Percentiles rank a stretch among this genome's conserved stretches.
These are phyloP conservation scores for Phoxinus dragarum DNA, from an alignment of 2,797 vertebrate species.

Conservation along the genomic window DNA sequence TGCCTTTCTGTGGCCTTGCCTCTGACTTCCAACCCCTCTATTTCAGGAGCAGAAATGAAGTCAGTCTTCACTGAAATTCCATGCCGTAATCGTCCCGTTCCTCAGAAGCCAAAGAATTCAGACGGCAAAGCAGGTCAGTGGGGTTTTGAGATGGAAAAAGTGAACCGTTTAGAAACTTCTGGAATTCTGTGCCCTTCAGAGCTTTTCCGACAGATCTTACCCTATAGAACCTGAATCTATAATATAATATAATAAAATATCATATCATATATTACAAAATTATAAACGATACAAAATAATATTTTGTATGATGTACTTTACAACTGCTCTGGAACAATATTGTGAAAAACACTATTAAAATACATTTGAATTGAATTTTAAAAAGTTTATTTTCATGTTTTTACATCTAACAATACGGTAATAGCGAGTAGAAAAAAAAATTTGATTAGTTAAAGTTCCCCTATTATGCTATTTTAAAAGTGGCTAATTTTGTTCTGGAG, in stretches of 20 bases:
- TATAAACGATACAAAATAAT: not conserved
- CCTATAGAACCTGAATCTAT: not conserved
- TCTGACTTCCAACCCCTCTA: constrained; percentile 57
- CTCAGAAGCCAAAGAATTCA: constrained; percentile 76
- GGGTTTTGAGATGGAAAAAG: constrained; percentile 61
- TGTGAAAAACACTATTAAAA: not conserved
- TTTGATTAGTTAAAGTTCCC: not conserved
- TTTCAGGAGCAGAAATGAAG: constrained; percentile 64
- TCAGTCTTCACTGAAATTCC: constrained; percentile 70
- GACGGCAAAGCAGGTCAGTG: constrained; percentile 66
- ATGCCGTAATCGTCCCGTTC: constrained; percentile 78
- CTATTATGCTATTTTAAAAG: too few relatives aligned
- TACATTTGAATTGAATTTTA: not conserved
- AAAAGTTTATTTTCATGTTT: not conserved
- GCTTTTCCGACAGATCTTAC: constrained; percentile 37
- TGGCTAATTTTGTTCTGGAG: too few relatives aligned
- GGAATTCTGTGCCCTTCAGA: constrained; percentile 58
- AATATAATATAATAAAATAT: not conserved
- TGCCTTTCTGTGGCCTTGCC: constrained; percentile 56
- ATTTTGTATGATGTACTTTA: not conserved
- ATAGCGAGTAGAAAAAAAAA: not conserved
- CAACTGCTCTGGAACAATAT: not conserved
- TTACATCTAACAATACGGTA: not conserved
- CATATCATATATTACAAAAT: not conserved
- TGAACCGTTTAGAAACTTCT: constrained; percentile 58